Conservation (phyloP, 2,797 vertebrate genomes). For the Lutra lutra region DNA sequence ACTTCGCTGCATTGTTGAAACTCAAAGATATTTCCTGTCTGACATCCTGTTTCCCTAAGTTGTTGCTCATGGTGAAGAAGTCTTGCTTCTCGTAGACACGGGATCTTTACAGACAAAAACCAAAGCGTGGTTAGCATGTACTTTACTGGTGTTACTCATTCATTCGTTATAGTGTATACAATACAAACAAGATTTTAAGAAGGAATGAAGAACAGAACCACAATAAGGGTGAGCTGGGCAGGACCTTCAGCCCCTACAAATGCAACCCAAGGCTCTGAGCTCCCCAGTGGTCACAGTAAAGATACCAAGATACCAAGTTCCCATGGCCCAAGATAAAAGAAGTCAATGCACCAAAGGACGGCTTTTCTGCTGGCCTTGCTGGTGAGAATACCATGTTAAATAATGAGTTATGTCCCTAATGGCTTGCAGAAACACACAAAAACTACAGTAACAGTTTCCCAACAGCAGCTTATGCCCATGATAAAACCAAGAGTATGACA, state of each 20-base stretch:
- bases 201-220: neutral
- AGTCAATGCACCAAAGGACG: neutral
- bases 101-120: neutral
- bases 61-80: neutral
- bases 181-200: neutral
- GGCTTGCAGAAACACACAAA: neutral
- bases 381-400: neutral
- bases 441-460: neutral
- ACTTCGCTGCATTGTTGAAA: neutral
- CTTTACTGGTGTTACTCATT: neutral
- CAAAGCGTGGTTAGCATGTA: accelerated
- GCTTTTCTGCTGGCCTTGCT: neutral
- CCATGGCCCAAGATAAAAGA: neutral
- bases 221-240: neutral
- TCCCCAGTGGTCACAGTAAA: neutral
- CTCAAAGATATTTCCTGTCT: neutral
- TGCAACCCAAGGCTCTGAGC: neutral
- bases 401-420: neutral
- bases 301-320: too few species aligned
- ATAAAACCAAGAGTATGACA: neutral
- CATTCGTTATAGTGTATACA: accelerated
- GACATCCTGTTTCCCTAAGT: neutral
- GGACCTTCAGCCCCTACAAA: too few species aligned
- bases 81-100: accelerated
- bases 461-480: neutral